phyloP scores from a whole-genome alignment of 2,113 vertebrate genomes.

The zebrafish (Danio rerio) region GRCz12tu NC_133177.1:33482001-33482500 shows the following conservation, averaged over 20 bases:
- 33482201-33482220: background rate
- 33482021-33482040: background rate
- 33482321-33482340: background rate
- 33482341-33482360: background rate
- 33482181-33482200: background rate
- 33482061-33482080: background rate
- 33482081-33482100: background rate
- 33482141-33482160: background rate
- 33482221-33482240: background rate
- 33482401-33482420: background rate
- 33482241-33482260: background rate
- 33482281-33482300: background rate
- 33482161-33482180: slow-evolving; percentile 2
- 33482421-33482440: background rate
- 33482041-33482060: background rate
- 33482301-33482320: background rate
- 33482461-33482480: background rate
- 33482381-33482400: background rate
- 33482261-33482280: background rate
- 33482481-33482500: background rate
- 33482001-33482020: background rate
- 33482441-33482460: background rate
- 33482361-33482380: background rate
- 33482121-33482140: slow-evolving; percentile 1
- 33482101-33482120: background rate